phyloP scores from a whole-genome alignment of 2,797 vertebrate genomes.

The Sebastes alutus region DNA sequence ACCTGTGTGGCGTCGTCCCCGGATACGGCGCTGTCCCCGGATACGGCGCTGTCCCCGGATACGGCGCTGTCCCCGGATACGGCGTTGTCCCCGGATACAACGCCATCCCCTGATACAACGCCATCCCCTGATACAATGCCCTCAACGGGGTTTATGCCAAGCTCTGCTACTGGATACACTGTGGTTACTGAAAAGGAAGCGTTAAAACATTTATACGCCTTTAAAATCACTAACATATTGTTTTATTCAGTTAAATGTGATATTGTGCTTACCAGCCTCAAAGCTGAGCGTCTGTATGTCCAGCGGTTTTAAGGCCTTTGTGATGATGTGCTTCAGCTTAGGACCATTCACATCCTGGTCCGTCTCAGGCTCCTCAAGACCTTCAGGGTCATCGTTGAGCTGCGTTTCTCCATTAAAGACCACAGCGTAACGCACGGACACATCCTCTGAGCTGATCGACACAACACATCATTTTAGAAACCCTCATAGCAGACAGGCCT shows the following conservation, averaged over 20 bases:
- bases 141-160: conserved; percentile 26
- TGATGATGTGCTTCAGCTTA: conserved; percentile 88
- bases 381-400: conserved; percentile 76
- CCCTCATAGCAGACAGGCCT: background rate
- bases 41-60: background rate
- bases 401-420: conserved; percentile 89
- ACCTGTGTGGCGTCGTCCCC: background rate
- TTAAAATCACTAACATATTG: background rate
- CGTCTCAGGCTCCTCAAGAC: conserved; percentile 30
- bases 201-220: background rate
- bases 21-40: background rate
- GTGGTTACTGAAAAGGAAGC: conserved; percentile 60
- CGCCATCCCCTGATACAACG: background rate
- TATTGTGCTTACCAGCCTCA: conserved; percentile 70
- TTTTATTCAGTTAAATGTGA: background rate
- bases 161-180: conserved; percentile 56
- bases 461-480: conserved; percentile 38
- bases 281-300: conserved; percentile 88
- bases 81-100: background rate
- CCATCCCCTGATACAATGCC: background rate
- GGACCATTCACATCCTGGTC: conserved; percentile 62
- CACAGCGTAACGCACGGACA: conserved; percentile 84
- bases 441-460: conserved; percentile 83
- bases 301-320: conserved; percentile 85
- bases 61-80: background rate